phyloP scores from a whole-genome alignment of 2,888 invertebrate genomes.

The Drosophila nr. fundita region DNA sequence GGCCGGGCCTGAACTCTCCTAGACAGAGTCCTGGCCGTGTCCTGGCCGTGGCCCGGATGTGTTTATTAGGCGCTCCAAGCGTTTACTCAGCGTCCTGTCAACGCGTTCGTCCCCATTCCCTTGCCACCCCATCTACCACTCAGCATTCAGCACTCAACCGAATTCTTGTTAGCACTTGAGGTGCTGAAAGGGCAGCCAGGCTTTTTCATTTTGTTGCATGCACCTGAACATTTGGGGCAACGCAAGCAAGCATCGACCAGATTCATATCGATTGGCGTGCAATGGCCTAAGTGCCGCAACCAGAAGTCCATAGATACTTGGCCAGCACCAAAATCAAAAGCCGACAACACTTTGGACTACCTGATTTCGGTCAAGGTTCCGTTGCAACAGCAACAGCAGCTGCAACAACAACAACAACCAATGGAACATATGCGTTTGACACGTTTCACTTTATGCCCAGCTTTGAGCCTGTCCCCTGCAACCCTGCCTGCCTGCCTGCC shows the following conservation, averaged over 20 bases:
- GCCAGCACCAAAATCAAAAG: not conserved
- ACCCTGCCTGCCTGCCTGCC: not conserved
- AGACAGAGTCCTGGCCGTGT: not conserved
- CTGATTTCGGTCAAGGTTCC: not conserved
- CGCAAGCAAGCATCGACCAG: not conserved
- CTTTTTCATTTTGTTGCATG: conserved; percentile 16
- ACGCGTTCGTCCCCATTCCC: not conserved
- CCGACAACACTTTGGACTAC: conserved; percentile 18
- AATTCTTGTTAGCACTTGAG: conserved; percentile 6
- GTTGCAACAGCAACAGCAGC: not conserved
- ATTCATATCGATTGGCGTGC: conserved; percentile 11
- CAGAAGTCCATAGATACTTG: not conserved
- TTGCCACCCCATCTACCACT: not conserved
- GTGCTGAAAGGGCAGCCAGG: conserved; percentile 7
- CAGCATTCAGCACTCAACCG: not conserved
- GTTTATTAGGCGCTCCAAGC: conserved; percentile 64
- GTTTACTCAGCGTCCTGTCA: conserved; percentile 38
- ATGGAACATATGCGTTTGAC: conserved; percentile 16
- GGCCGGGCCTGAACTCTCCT: not conserved
- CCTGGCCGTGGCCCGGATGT: conserved; percentile 16
- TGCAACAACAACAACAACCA: not conserved
- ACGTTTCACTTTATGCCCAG: conserved; percentile 10
- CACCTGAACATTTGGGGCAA: not conserved
- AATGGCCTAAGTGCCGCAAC: conserved; percentile 10
- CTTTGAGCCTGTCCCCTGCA: not conserved